A percentile compares a stretch with the other conserved stretches of the same genome.
Evolutionary conservation across 2,888 invertebrate species (phyloP).

Genomic region (Gasteruption jaculator): DNA sequence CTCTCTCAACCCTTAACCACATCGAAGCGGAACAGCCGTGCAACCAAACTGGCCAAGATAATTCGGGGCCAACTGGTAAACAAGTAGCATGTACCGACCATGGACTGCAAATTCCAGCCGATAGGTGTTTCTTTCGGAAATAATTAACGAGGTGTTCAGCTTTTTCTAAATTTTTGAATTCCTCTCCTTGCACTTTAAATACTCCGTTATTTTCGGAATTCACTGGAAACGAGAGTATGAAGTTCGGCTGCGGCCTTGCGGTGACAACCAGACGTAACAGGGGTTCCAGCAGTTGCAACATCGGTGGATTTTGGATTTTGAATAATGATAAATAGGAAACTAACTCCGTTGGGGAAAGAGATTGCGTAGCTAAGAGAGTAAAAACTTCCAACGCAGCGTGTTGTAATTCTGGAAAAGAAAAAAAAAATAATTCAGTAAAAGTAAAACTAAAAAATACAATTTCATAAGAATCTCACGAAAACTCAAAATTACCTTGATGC

Average conservation of each 20-base stretch:
- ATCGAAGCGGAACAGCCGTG: slow-evolving; percentile 59
- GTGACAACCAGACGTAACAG: slow-evolving; percentile 54
- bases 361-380: slow-evolving; percentile 54
- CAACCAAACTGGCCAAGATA: slow-evolving; percentile 60
- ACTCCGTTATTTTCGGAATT: slow-evolving; percentile 14
- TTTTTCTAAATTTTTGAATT: slow-evolving; percentile 38
- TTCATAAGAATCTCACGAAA: not conserved
- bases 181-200: slow-evolving; percentile 26
- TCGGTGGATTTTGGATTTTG: slow-evolving; percentile 56
- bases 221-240: slow-evolving; percentile 56
- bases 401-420: slow-evolving; percentile 59
- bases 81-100: slow-evolving; percentile 48
- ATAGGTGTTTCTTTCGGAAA: slow-evolving; percentile 43
- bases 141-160: slow-evolving; percentile 45
- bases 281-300: slow-evolving; percentile 56
- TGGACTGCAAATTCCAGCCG: slow-evolving; percentile 45
- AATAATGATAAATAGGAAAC: slow-evolving; percentile 60
- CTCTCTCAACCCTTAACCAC: slow-evolving; percentile 56
- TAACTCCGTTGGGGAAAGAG: slow-evolving; percentile 56
- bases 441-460: slow-evolving; percentile 1
- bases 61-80: slow-evolving; percentile 43
- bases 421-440: no score
- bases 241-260: slow-evolving; percentile 56
- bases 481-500: slow-evolving; percentile 39
- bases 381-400: slow-evolving; percentile 64